Evolutionary conservation across 2,888 invertebrate species (phyloP).

Genomic region (Sericinus montela): DNA sequence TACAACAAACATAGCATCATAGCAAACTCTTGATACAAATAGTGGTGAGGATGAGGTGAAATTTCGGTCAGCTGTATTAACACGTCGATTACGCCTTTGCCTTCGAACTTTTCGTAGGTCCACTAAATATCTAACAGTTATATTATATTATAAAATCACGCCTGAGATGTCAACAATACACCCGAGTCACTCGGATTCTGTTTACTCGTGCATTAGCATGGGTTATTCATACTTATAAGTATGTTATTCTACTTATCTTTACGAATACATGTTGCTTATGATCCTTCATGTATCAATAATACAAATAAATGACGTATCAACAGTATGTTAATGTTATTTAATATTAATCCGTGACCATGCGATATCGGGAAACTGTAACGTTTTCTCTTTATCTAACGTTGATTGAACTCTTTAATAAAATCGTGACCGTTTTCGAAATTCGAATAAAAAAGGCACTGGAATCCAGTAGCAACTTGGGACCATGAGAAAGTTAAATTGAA

Average conservation of each 20-base stretch:
- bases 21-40: too few relatives aligned
- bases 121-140: conserved; percentile 64
- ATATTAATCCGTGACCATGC: neutral
- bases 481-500: conserved; percentile 62
- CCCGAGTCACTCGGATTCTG: conserved; percentile 44
- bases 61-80: conserved; percentile 61
- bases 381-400: neutral
- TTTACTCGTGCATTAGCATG: conserved; percentile 58
- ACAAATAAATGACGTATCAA: neutral
- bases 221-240: conserved; percentile 44
- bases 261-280: neutral
- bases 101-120: conserved; percentile 47
- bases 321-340: neutral
- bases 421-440: conserved; percentile 58
- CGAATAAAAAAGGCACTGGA: conserved; percentile 48
- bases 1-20: too few relatives aligned
- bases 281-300: neutral
- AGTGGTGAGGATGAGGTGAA: conserved; percentile 48
- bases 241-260: conserved; percentile 63
- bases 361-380: too few relatives aligned
- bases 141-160: conserved; percentile 75
- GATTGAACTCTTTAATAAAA: conserved; percentile 44
- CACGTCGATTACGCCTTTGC: conserved; percentile 33
- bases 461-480: conserved; percentile 70
- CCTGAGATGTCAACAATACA: conserved; percentile 46